Conservation (phyloP, 1,140 invertebrate species). For the Eumeta japonica region DNA sequence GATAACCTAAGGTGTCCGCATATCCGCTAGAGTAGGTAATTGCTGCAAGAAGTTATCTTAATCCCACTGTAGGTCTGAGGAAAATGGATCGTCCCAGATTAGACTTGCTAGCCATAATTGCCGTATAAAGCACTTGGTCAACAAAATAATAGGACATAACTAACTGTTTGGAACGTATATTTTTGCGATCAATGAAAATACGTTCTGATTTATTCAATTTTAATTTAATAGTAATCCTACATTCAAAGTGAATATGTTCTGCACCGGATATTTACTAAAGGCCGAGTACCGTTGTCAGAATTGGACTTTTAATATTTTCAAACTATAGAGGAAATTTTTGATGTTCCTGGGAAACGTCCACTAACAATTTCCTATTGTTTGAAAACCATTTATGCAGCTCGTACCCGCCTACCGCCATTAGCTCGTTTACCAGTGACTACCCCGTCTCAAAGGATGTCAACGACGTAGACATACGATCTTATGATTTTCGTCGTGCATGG, state of each 20-base stretch:
- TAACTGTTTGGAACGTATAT: neutral
- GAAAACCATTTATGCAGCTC: conserved; percentile 12
- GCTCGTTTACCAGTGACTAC: conserved; percentile 1
- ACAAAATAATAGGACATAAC: neutral
- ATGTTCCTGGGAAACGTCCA: conserved; percentile 8
- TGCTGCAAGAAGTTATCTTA: neutral
- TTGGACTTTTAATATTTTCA: conserved; percentile 1
- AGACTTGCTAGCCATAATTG: neutral
- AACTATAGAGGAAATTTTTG: neutral
- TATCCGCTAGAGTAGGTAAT: neutral
- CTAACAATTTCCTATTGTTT: conserved; percentile 4
- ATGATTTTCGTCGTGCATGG: conserved; percentile 4
- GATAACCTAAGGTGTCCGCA: neutral
- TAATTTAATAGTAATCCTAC: neutral
- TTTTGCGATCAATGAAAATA: neutral
- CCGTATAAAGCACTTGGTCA: neutral
- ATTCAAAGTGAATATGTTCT: neutral
- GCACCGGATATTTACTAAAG: neutral
- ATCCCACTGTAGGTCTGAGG: neutral
- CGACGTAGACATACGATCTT: conserved; percentile 1
- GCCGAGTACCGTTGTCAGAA: neutral
- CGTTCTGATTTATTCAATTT: neutral
- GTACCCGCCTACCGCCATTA: conserved; percentile 9
- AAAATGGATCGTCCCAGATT: neutral
- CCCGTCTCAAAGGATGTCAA: conserved; percentile 6